Conservation (phyloP, 2,888 invertebrate genomes). For the Xestia c-nigrum region DNA sequence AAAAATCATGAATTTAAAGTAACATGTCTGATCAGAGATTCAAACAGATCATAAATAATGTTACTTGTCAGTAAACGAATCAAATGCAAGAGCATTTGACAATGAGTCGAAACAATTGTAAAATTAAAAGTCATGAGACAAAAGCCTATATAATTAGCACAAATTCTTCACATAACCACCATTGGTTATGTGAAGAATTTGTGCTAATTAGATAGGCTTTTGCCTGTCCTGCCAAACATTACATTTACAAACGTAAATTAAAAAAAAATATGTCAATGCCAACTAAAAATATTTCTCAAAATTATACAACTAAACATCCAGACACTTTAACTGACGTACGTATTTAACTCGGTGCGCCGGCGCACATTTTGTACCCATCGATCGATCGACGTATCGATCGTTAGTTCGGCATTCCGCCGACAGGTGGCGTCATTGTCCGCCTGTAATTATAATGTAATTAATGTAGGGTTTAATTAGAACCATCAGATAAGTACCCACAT, state of each 20-base stretch:
- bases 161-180: slow-evolving; percentile 13
- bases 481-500: slow-evolving; percentile 82
- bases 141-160: slow-evolving; percentile 15
- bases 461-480: slow-evolving; percentile 85
- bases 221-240: background rate
- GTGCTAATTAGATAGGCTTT: no score
- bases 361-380: slow-evolving; percentile 64
- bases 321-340: slow-evolving; percentile 57
- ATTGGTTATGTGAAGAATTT: no score
- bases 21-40: background rate
- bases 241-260: background rate
- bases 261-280: slow-evolving; percentile 32
- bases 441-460: slow-evolving; percentile 89
- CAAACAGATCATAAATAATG: background rate
- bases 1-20: background rate
- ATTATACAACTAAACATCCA: slow-evolving; percentile 52
- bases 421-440: slow-evolving; percentile 86
- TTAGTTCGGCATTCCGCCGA: slow-evolving; percentile 83
- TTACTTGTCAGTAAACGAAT: background rate
- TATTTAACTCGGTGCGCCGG: slow-evolving; percentile 59
- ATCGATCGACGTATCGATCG: slow-evolving; percentile 71
- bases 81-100: background rate
- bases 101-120: background rate
- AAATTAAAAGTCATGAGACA: background rate
- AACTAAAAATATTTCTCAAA: slow-evolving; percentile 34